Evolutionary conservation across 2,797 vertebrate species (phyloP).

Genomic region (Acridotheres tristis): DNA sequence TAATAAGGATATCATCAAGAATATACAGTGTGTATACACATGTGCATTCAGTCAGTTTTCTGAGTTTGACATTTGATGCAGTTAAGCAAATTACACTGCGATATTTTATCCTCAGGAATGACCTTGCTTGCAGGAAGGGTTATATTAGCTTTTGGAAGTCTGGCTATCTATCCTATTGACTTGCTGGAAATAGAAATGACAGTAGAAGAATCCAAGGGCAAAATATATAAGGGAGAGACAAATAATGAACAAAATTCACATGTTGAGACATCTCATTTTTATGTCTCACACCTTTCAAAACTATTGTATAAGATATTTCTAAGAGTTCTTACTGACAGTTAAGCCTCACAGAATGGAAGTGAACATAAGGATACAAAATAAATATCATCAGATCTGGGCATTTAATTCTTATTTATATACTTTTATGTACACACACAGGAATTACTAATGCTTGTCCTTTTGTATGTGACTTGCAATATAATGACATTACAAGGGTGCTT

Average conservation of each 20-base stretch:
- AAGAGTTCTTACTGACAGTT: not conserved
- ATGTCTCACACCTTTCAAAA: not conserved
- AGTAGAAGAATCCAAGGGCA: not conserved
- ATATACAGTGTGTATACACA: not conserved
- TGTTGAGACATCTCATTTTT: not conserved
- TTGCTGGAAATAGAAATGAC: not conserved
- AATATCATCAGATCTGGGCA: not conserved
- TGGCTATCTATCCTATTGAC: not conserved
- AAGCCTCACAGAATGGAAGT: not conserved
- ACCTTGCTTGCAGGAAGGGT: not conserved
- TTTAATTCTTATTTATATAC: not conserved
- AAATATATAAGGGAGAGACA: not conserved
- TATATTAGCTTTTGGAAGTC: not conserved
- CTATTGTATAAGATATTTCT: not conserved
- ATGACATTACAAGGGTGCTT: not conserved
- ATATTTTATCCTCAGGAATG: not conserved
- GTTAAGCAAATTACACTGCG: not conserved
- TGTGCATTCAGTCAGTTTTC: not conserved
- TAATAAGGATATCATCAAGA: not conserved
- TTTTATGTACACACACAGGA: not conserved
- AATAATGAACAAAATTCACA: not conserved
- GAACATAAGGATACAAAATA: not conserved
- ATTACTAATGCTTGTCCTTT: not conserved
- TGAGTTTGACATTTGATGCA: not conserved
- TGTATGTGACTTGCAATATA: not conserved